phyloP scores from a whole-genome alignment of 2,888 invertebrate species.

The Morinoia aosen region DNA sequence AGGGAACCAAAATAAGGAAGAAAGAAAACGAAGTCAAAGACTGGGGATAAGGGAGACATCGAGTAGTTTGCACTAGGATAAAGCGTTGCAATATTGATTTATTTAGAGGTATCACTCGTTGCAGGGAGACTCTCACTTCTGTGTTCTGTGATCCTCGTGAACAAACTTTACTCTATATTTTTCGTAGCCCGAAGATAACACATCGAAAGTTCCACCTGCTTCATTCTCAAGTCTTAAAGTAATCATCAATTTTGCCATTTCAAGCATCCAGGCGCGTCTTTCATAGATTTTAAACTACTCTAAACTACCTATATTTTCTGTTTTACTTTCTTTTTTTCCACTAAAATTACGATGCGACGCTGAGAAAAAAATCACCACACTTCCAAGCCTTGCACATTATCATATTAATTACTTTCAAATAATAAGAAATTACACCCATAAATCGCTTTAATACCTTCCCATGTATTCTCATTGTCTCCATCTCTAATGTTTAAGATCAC shows the following conservation, averaged over 20 bases:
- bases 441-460: neutral
- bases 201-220: neutral
- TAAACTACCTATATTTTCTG: too few relatives aligned
- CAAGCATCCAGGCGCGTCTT: neutral
- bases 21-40: constrained; percentile 1
- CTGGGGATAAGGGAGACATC: neutral
- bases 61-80: neutral
- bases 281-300: too few relatives aligned
- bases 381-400: neutral
- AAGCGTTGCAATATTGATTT: neutral
- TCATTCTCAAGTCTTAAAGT: neutral
- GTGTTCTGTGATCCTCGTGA: neutral
- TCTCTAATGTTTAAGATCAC: neutral
- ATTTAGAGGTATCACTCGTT: neutral
- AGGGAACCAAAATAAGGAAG: neutral
- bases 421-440: neutral
- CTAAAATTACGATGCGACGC: too few relatives aligned
- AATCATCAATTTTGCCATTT: neutral
- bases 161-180: neutral
- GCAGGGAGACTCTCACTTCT: neutral
- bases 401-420: neutral
- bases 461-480: neutral
- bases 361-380: too few relatives aligned
- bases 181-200: neutral
- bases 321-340: neutral